phyloP scores from a whole-genome alignment of 2,113 vertebrate species.

The Redunca redunca region DNA sequence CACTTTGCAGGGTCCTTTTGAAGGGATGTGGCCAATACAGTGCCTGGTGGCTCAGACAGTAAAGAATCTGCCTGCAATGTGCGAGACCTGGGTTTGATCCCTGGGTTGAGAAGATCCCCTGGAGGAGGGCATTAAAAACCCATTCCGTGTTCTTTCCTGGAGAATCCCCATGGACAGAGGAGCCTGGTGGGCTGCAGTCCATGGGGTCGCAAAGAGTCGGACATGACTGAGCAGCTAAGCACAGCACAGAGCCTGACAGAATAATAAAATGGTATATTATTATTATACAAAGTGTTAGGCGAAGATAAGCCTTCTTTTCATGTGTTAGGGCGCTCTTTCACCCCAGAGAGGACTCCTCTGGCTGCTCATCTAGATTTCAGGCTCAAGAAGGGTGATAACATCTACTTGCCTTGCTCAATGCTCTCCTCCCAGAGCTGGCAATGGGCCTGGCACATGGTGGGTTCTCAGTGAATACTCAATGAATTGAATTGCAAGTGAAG shows the following conservation, averaged over 20 bases:
- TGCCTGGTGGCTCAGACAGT: background rate
- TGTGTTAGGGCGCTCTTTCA: background rate
- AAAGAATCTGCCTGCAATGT: background rate
- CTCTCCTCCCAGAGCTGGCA: background rate
- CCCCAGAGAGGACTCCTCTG: background rate
- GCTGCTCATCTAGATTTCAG: no score
- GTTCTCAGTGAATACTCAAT: background rate
- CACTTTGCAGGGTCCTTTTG: background rate
- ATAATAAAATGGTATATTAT: fast-evolving
- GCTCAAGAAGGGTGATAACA: fast-evolving
- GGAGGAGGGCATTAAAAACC: background rate
- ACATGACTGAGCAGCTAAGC: background rate
- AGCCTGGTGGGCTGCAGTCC: background rate
- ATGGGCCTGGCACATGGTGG: background rate
- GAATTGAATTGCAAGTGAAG: background rate
- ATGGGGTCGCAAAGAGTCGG: background rate
- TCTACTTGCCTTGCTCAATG: background rate
- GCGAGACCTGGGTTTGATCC: background rate
- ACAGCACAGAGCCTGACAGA: background rate
- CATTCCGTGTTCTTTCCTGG: background rate
- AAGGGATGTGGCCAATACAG: fast-evolving
- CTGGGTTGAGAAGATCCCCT: background rate
- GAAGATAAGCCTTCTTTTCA: background rate
- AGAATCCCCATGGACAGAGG: background rate
- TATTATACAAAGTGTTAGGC: background rate